phyloP scores from a whole-genome alignment of 2,888 invertebrate genomes.

The Thereva nobilitata region DNA sequence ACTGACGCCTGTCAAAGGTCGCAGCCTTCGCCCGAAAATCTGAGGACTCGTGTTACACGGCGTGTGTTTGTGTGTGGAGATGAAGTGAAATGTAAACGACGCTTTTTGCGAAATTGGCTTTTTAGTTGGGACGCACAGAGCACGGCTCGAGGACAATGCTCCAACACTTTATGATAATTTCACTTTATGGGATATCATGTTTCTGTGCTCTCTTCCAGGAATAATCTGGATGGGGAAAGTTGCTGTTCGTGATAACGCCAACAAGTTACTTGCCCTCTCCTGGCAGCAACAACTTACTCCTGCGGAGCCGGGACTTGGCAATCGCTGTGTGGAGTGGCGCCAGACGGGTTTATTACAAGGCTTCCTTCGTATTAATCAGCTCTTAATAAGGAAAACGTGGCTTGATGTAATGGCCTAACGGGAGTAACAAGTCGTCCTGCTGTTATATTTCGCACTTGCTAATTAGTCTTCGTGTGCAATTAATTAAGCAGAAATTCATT shows the following conservation, averaged over 20 bases:
- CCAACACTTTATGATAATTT: slow-evolving; percentile 7
- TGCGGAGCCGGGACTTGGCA: too few relatives aligned
- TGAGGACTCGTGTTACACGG: too few relatives aligned
- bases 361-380: slow-evolving; percentile 16
- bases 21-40: too few relatives aligned
- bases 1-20: too few relatives aligned
- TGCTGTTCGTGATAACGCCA: slow-evolving; percentile 8
- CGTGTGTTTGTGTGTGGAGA: too few relatives aligned
- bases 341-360: slow-evolving; percentile 18
- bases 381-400: slow-evolving; percentile 8
- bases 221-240: not conserved
- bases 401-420: not conserved
- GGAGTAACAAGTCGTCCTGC: not conserved
- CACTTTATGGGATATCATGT: not conserved
- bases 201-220: not conserved
- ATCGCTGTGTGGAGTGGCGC: slow-evolving; percentile 5
- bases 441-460: slow-evolving; percentile 15
- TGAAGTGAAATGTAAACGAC: not conserved
- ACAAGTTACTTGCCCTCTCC: not conserved
- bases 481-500: slow-evolving; percentile 19
- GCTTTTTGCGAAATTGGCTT: not conserved
- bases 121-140: slow-evolving; percentile 4
- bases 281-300: too few relatives aligned
- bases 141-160: not conserved
- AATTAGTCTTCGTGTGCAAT: slow-evolving; percentile 18